Conservation (phyloP, 2,888 invertebrate genomes). For the Stenurella melanura region DNA sequence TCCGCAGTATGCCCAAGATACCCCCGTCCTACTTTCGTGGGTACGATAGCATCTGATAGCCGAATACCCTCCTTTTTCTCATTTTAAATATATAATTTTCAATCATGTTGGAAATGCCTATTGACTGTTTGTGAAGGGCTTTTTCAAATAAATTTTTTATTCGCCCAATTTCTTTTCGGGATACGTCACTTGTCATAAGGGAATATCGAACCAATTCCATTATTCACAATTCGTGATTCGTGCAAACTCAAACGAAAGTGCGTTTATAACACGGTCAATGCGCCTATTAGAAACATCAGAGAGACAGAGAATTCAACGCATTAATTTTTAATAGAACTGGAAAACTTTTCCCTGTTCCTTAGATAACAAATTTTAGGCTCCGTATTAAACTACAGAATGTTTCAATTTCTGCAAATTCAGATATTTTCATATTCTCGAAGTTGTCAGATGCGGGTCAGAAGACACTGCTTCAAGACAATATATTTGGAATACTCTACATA, state of each 20-base stretch:
- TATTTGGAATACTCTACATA: too few relatives aligned
- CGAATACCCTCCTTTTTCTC: neutral
- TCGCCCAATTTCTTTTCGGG: slow-evolving; percentile 7
- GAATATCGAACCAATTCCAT: slow-evolving; percentile 10
- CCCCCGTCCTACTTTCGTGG: too few relatives aligned
- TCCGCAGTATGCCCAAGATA: too few relatives aligned
- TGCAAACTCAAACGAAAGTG: slow-evolving; percentile 7
- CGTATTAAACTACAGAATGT: neutral
- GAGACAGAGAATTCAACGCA: neutral
- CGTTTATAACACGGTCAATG: slow-evolving; percentile 4
- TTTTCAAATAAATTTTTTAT: slow-evolving; percentile 7
- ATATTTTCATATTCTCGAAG: too few relatives aligned
- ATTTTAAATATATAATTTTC: slow-evolving; percentile 14
- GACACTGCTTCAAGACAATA: too few relatives aligned
- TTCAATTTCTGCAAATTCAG: neutral
- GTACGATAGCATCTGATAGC: neutral
- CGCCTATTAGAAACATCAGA: neutral
- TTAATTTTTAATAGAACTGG: neutral
- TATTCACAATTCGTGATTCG: slow-evolving; percentile 3
- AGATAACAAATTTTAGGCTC: neutral
- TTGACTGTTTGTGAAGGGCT: slow-evolving; percentile 9
- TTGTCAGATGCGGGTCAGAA: too few relatives aligned
- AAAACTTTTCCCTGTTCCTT: neutral
- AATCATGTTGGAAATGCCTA: neutral
- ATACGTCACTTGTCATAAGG: slow-evolving; percentile 9